Conservation (phyloP, 1,140 invertebrate genomes). For the Archegozetes longisetosus region DNA sequence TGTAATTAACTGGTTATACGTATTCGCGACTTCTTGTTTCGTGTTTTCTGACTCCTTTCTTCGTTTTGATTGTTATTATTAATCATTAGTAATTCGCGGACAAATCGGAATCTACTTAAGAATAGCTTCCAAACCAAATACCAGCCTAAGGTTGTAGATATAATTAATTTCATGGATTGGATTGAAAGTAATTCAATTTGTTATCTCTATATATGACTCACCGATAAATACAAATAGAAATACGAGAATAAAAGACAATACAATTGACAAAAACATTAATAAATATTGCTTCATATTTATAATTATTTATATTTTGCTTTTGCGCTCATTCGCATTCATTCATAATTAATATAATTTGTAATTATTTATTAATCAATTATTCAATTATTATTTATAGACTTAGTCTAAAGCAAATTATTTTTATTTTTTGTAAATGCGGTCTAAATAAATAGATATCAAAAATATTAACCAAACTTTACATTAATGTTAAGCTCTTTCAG, state of each 20-base stretch:
- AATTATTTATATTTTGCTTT: too few species aligned
- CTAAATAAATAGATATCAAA: too few species aligned
- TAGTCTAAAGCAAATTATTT: too few species aligned
- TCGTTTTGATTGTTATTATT: conserved; percentile 20
- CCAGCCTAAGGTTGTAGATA: conserved; percentile 47
- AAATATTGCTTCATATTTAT: conserved; percentile 38
- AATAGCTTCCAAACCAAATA: conserved; percentile 78
- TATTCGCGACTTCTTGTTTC: neutral
- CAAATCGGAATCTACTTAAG: conserved; percentile 64
- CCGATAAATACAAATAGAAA: conserved; percentile 34
- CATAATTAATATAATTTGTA: too few species aligned
- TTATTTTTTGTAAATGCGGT: too few species aligned
- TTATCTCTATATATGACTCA: conserved; percentile 24
- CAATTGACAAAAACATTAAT: conserved; percentile 32
- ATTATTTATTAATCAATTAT: too few species aligned
- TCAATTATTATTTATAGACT: too few species aligned
- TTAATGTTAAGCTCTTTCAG: too few species aligned
- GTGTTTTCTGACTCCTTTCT: conserved; percentile 15
- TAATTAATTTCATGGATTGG: neutral
- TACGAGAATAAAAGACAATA: conserved; percentile 33
- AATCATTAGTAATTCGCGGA: conserved; percentile 50
- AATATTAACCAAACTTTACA: too few species aligned
- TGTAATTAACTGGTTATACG: too few species aligned
- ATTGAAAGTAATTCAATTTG: conserved; percentile 6
- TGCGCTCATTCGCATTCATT: too few species aligned